Base-by-base conservation (phyloP, 2,888 invertebrate species). In the Hypselothyrea guttata region DNA sequence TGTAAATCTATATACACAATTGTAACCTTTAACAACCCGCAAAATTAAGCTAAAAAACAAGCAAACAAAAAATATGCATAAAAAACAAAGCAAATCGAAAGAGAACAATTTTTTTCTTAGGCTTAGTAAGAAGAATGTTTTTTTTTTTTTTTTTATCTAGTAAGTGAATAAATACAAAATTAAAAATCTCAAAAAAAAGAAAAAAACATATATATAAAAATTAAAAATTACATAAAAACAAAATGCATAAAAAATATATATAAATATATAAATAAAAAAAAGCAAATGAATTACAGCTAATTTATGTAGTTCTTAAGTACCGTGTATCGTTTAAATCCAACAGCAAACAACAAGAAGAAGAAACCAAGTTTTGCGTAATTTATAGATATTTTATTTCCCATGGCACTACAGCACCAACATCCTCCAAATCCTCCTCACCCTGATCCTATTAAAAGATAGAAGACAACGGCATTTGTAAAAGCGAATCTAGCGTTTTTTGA, bases 261-360 rank as follows among this genome's bases (percentile, higher is more conserved):
- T 42, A 40, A 44, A 52, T 31, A 40, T 28, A 33, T 13, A 42
- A 57, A 52, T 30, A 31, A 30, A 42, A 31, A 71, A 45, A 57
- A 49, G 48, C 35, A 48, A 44, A 66, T 62, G 61, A 81, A 57
- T 65, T 78, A 86, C 76, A 83, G 70, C 31, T 84, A 85, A 87
- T 82, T 75, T 87, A 86, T 84, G 77, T 86, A 87, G 83, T 49
- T 70, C 53, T 71, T 87, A 83, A 77, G 78, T 75, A 75, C 65
- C 74, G 65, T 71, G 69, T 75, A 75, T 63, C 77, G 61, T 75
- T 54, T 31, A 49, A 52, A 58, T 41, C 41, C 63, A 53, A 18
- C 47, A 11, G 22, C 51, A 49, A 1, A 34, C 45, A 45, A 35
- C 49, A 40, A 11, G 30, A 40, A 2, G 41, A 51, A 41, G 41